A percentile compares a stretch with the other conserved stretches of the same genome.
Evolutionary conservation across 2,888 invertebrate species (phyloP).

Genomic region (Hybos culiciformis): DNA sequence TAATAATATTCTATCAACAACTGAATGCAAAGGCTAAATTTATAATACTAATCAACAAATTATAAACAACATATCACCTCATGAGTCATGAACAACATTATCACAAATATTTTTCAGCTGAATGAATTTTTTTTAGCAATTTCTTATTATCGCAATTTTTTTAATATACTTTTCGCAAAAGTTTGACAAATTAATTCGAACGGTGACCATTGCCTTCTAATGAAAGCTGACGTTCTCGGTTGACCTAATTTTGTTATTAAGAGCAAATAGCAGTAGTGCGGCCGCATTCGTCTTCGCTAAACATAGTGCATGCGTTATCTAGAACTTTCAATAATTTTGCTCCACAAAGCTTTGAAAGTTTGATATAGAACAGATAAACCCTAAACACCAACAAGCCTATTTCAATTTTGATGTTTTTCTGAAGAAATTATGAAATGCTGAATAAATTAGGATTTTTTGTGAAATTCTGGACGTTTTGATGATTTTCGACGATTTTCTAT

Average conservation of each 20-base stretch:
- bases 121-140: not conserved
- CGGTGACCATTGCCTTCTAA: conserved; percentile 3
- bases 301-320: conserved; percentile 4
- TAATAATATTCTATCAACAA: not conserved
- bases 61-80: not conserved
- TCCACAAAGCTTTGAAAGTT: no score
- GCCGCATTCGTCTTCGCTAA: conserved; percentile 4
- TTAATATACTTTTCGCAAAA: not conserved
- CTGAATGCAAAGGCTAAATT: not conserved
- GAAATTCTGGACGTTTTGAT: no score
- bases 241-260: conserved; percentile 5
- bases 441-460: no score
- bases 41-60: not conserved
- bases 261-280: conserved; percentile 4
- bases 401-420: no score
- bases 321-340: no score
- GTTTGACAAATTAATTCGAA: not conserved
- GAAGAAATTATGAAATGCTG: no score
- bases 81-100: not conserved
- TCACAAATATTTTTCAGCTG: not conserved
- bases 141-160: not conserved
- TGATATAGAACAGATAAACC: no score
- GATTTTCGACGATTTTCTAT: no score
- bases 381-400: no score
- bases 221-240: conserved; percentile 2